These are phyloP conservation scores for Busseola fusca DNA, from an alignment of 2,888 invertebrate species.

Conservation along the genomic window DNA sequence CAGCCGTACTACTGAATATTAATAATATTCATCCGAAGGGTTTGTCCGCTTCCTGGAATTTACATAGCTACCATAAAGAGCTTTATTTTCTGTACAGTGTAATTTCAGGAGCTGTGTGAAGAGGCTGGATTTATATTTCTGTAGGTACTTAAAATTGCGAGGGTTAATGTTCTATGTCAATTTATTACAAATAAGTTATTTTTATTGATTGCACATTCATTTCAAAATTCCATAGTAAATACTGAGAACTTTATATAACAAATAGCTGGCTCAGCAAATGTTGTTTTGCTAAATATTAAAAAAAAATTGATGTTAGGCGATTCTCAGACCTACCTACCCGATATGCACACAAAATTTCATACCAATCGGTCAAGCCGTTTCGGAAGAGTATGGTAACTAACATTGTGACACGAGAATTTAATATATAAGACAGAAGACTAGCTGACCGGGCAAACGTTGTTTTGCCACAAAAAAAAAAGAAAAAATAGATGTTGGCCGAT, in stretches of 20 bases:
- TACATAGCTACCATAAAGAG: conserved; percentile 54
- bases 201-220: background rate
- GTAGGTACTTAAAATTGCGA: conserved; percentile 9
- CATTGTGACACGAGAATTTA: no score
- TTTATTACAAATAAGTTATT: background rate
- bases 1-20: conserved; percentile 49
- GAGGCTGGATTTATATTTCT: conserved; percentile 34
- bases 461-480: no score
- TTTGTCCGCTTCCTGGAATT: conserved; percentile 53
- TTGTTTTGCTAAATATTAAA: no score
- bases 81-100: conserved; percentile 37
- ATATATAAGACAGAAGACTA: no score
- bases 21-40: conserved; percentile 59
- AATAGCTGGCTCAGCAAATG: no score
- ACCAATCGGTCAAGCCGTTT: no score
- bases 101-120: conserved; percentile 39
- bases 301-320: no score
- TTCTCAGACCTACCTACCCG: no score
- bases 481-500: no score
- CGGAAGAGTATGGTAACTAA: no score
- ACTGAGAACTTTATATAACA: background rate
- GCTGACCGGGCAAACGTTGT: no score
- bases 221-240: background rate
- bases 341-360: no score
- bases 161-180: background rate